Conservation (phyloP, 2,113 vertebrate species). For the Manacus vitellinus region DNA sequence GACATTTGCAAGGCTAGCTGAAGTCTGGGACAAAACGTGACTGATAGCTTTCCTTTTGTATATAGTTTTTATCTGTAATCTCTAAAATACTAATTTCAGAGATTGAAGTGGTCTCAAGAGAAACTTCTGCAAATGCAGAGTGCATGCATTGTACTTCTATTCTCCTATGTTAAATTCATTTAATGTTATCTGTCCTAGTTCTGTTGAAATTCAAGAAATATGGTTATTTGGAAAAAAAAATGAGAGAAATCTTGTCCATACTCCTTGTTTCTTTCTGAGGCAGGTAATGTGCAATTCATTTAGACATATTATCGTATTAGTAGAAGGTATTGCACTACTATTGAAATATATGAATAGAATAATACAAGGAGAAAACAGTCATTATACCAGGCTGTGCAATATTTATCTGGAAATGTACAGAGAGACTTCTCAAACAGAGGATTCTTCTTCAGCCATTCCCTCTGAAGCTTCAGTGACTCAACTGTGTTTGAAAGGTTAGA, state of each 20-base stretch:
- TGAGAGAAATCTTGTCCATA: background rate
- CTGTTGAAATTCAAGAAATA: background rate
- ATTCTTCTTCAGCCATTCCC: background rate
- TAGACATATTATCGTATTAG: background rate
- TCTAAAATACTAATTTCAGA: background rate
- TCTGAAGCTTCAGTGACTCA: background rate
- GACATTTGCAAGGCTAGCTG: background rate
- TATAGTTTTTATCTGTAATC: background rate
- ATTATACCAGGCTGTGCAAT: background rate
- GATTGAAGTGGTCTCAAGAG: background rate
- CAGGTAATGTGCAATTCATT: background rate
- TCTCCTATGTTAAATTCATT: background rate
- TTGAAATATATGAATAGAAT: background rate
- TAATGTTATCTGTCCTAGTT: background rate
- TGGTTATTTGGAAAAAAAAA: background rate
- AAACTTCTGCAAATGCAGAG: background rate
- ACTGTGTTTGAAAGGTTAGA: background rate
- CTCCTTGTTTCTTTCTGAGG: background rate
- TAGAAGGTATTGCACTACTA: background rate
- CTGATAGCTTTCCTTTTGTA: background rate
- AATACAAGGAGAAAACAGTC: background rate
- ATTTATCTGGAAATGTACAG: background rate
- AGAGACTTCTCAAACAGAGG: background rate
- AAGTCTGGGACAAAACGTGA: background rate
- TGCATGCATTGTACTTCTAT: accelerated